Evolutionary conservation across 2,113 vertebrate genomes (phyloP), one percentile per base, ranked within the genome.

Genomic region (Turnix velox): DNA sequence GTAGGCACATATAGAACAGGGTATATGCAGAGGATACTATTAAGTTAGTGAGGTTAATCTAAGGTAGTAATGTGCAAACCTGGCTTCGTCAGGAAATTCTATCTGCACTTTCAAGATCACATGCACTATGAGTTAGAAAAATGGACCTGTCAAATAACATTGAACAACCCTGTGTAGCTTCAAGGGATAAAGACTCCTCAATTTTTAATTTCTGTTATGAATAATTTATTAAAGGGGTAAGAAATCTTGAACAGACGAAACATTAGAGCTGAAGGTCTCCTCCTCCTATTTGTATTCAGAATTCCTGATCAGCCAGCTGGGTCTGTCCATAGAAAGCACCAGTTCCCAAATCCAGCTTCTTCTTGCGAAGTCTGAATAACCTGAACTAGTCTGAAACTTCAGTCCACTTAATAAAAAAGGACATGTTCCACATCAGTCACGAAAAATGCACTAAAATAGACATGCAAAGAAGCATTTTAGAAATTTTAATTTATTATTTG

Each of bases 191-290:
- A 92, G 63, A 74, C 54, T 18, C 4, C 23, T 94, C 77, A 78
- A 90, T 82, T 95, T 94, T 94, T 93, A 59, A 91, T 87, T 96
- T 91, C 57, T 67, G 16, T 75, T 78, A 52, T 75, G 71, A 95
- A 90, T 93, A 93, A 91, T 91, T 91, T 71, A 94, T 72, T 91
- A 92, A 27, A 79, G 24, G 66, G 52, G 24, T 72, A 88, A 80
- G 67, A 92, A 93, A 88, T 92, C 77, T 80, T 88, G 72, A 67
- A 84, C n/a, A 85, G 74, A 92, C 75, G 52, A 82, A 93, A 93
- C 61, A 24, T 39, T 82, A 51, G 59, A 88, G 51, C 81, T 54
- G 77, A 92, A 94, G 62, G 87, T 80, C 72, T 88, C 40, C 33
- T 84, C 51, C 59, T 84, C 51, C 55, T 87, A 73, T 65, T 73